Conservation (phyloP, 2,888 invertebrate species). For the Leucophenga montana region DNA sequence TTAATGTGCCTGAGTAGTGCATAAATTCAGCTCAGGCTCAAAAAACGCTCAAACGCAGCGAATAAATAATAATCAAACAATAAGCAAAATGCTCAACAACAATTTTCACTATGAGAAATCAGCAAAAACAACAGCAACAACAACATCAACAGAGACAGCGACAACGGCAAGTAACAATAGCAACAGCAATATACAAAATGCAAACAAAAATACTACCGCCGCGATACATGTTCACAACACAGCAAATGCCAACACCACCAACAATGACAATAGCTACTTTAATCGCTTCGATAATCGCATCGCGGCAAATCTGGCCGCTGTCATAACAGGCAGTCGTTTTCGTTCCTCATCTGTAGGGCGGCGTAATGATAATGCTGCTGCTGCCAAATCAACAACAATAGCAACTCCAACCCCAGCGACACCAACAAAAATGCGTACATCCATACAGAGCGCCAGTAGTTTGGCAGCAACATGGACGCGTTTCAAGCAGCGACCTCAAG, state of each 20-base stretch:
- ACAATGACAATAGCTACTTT: slow-evolving; percentile 60
- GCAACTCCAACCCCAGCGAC: slow-evolving; percentile 25
- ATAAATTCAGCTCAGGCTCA: slow-evolving; percentile 39
- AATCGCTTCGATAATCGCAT: slow-evolving; percentile 69
- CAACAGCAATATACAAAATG: slow-evolving; percentile 20
- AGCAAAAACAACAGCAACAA: slow-evolving; percentile 36
- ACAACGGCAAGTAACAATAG: slow-evolving; percentile 44
- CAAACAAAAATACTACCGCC: background rate
- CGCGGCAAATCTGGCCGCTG: slow-evolving; percentile 66
- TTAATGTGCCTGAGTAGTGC: slow-evolving; percentile 65
- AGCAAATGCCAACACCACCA: slow-evolving; percentile 53
- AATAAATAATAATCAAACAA: slow-evolving; percentile 49
- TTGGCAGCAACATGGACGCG: slow-evolving; percentile 25
- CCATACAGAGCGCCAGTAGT: slow-evolving; percentile 38
- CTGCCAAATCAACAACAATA: slow-evolving; percentile 8
- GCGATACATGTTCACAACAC: no score
- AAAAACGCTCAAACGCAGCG: slow-evolving; percentile 59
- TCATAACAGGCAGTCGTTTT: slow-evolving; percentile 62
- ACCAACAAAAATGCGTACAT: slow-evolving; percentile 36
- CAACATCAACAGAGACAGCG: slow-evolving; percentile 28
- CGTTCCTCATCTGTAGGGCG: slow-evolving; percentile 58
- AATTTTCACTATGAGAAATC: slow-evolving; percentile 67
- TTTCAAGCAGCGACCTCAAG: slow-evolving; percentile 1
- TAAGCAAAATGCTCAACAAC: slow-evolving; percentile 69
- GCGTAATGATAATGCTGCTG: slow-evolving; percentile 37